phyloP scores from a whole-genome alignment of 92 coral and sea anemone genomes.

The Galaxea fascicularis region DNA sequence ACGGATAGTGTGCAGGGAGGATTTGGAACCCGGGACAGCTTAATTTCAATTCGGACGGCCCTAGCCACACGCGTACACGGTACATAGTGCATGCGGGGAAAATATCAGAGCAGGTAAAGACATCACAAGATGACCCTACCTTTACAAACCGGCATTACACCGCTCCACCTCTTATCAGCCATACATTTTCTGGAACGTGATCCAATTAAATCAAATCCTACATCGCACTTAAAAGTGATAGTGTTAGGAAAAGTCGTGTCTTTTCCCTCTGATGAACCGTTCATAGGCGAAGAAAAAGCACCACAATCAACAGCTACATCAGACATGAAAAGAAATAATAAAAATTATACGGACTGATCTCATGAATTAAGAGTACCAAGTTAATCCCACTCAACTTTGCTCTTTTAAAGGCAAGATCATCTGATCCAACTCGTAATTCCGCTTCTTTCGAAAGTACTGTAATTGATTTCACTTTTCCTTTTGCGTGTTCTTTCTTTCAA shows the following conservation, averaged over 20 bases:
- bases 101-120: too few relatives aligned
- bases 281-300: constrained; percentile 34
- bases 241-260: constrained; percentile 57
- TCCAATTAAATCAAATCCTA: constrained; percentile 76
- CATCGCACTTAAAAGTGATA: constrained; percentile 58
- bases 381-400: too few relatives aligned
- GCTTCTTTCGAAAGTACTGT: too few relatives aligned
- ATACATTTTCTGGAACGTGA: constrained; percentile 61
- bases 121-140: constrained; percentile 26
- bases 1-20: too few relatives aligned
- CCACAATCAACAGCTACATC: constrained; percentile 73
- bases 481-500: not conserved
- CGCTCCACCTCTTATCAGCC: constrained; percentile 83
- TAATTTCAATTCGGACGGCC: too few relatives aligned
- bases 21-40: too few relatives aligned
- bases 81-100: too few relatives aligned
- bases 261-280: constrained; percentile 54
- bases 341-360: not conserved
- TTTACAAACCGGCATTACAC: constrained; percentile 60
- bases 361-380: not conserved
- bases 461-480: too few relatives aligned
- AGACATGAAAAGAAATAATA: not conserved
- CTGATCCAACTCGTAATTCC: too few relatives aligned
- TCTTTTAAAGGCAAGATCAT: too few relatives aligned
- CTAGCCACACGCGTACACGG: too few relatives aligned